These are phyloP conservation scores for Conus ventricosus DNA, from an alignment of 1,140 invertebrate genomes.

Conservation along the genomic window DNA sequence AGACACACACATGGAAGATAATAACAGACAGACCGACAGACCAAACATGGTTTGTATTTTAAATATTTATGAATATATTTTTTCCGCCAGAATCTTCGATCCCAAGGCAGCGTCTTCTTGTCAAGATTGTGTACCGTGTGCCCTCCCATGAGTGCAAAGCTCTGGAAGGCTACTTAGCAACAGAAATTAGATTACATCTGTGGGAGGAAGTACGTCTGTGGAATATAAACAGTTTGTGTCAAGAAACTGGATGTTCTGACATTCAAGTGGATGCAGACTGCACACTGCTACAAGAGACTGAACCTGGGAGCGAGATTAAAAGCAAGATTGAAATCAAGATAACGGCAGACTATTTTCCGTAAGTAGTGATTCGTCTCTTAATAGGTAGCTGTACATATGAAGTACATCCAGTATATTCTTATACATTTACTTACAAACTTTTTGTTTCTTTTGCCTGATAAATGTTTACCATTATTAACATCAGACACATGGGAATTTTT, in stretches of 20 bases:
- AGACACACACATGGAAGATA: too few relatives aligned
- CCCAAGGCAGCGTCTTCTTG: not conserved
- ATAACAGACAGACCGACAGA: too few relatives aligned
- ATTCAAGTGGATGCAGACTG: not conserved
- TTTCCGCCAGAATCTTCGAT: not conserved
- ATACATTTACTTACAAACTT: too few relatives aligned
- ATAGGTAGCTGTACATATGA: too few relatives aligned
- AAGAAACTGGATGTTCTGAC: not conserved
- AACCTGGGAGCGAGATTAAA: too few relatives aligned
- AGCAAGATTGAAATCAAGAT: not conserved
- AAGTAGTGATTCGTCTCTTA: not conserved
- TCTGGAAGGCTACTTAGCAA: not conserved
- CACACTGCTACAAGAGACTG: not conserved
- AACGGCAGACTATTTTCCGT: not conserved
- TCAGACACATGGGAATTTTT: too few relatives aligned
- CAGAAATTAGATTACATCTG: not conserved
- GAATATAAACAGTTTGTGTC: not conserved
- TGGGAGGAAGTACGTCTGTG: not conserved
- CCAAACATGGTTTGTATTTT: too few relatives aligned
- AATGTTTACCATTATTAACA: too few relatives aligned
- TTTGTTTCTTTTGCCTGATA: too few relatives aligned
- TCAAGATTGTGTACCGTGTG: not conserved
- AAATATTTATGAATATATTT: too few relatives aligned
- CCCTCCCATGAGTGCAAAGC: not conserved
- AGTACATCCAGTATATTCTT: too few relatives aligned